Percentiles rank a stretch among this genome's conserved stretches.
These are phyloP conservation scores for Aphelenchoides avenae DNA, from an alignment of 1,140 invertebrate genomes.

Conservation along the genomic window DNA sequence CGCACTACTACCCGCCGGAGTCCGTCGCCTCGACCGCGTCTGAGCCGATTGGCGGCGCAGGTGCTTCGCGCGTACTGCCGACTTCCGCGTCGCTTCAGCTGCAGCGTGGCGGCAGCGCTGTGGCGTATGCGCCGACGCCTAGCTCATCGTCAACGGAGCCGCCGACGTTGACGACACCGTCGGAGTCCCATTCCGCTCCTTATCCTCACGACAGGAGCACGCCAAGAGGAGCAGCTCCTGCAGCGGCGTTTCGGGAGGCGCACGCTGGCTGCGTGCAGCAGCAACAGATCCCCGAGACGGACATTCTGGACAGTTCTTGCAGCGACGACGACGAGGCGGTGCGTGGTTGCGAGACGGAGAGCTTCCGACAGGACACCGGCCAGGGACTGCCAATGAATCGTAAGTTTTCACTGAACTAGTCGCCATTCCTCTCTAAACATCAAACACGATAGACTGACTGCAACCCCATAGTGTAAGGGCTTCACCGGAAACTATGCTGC, in stretches of 20 bases:
- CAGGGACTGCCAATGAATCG: slow-evolving; percentile 8
- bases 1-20: slow-evolving; percentile 3
- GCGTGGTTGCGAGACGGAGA: slow-evolving; percentile 22
- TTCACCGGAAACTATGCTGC: too few relatives aligned
- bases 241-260: too few relatives aligned
- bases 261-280: too few relatives aligned
- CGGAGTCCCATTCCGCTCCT: background rate
- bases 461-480: too few relatives aligned
- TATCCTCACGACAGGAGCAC: background rate
- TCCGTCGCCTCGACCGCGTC: background rate
- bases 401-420: slow-evolving; percentile 13
- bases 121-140: background rate
- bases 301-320: slow-evolving; percentile 29
- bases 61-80: too few relatives aligned
- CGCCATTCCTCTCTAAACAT: background rate
- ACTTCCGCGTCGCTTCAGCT: too few relatives aligned
- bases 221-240: slow-evolving; percentile 6
- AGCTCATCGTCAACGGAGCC: background rate
- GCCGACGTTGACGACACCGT: background rate
- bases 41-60: background rate
- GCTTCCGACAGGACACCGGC: background rate
- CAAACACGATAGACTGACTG: background rate
- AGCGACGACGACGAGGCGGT: slow-evolving; percentile 27
- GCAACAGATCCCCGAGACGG: too few relatives aligned
- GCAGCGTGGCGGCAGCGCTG: background rate